A percentile compares a stretch with the other conserved stretches of the same genome.
Conservation (phyloP, 2,113 vertebrate genomes). For the Reinhardtius hippoglossoides region DNA sequence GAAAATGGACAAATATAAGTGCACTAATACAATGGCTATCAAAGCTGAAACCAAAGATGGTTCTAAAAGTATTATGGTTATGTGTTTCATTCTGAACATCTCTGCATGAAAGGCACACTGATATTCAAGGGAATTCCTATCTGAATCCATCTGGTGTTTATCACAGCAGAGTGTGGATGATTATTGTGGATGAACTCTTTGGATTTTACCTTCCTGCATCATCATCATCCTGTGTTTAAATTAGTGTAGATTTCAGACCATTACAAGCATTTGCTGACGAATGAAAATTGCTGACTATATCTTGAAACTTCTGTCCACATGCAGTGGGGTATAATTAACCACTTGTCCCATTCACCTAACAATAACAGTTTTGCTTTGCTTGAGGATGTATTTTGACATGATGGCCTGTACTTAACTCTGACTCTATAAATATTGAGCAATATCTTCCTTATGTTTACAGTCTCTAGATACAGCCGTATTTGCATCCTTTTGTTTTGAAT, state of each 20-base stretch:
- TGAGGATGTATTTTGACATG: conserved; percentile 50
- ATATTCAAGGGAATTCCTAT: not conserved
- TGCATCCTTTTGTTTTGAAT: conserved; percentile 15
- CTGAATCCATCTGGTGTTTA: conserved; percentile 11
- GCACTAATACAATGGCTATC: too few species aligned
- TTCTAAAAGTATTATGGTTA: not conserved
- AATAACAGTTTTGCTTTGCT: conserved; percentile 31
- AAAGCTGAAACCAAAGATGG: not conserved
- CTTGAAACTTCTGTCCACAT: conserved; percentile 40
- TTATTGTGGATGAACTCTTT: conserved; percentile 21
- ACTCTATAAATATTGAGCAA: conserved; percentile 54
- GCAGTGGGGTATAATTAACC: conserved; percentile 45
- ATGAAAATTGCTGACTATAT: conserved; percentile 46
- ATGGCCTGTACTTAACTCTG: conserved; percentile 44
- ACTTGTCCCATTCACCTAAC: conserved; percentile 44
- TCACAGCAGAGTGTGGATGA: conserved; percentile 4
- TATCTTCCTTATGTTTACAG: conserved; percentile 34
- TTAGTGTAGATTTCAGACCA: conserved; percentile 22
- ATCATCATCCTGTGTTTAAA: conserved; percentile 22
- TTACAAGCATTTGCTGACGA: conserved; percentile 31
- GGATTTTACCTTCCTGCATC: conserved; percentile 7
- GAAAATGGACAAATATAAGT: too few species aligned
- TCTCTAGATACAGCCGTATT: conserved; percentile 19
- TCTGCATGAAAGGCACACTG: not conserved
- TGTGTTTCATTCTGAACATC: not conserved